Base-by-base conservation (phyloP, 2,888 invertebrate species). In the Lasiommata megera region DNA sequence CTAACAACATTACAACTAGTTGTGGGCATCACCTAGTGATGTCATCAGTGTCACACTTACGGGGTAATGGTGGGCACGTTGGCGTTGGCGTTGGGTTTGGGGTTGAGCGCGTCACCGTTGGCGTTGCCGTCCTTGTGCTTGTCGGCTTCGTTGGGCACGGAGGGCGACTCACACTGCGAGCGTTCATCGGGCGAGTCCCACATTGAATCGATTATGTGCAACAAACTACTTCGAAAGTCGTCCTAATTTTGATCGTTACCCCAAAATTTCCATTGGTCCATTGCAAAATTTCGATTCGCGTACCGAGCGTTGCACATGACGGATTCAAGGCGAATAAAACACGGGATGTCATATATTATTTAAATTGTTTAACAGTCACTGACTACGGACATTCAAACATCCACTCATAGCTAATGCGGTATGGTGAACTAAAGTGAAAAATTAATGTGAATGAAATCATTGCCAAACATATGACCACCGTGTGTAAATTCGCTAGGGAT, bases 151-250 rank as follows among this genome's bases (percentile, higher is more conserved):
- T 82, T 77, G 66, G 81, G 83, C 68, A 84, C 78, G 64, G 75
- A 71, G 64, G 77, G 82, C 62, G 79, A 84, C 80, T 90, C 89
- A 77, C 91, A 84, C 91, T 92, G 91, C 86, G 91, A 90, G 81
- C 81, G 84, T 87, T 91, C 91, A 85, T 90, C 91, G 84, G 91
- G 85, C 88, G 91, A 91, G 88, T 92, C 91, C 91, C 91, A 92
- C 91, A 92, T 80, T 92, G 91, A 92, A 92, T 92, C 91, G 86
- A 92, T 92, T 89, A 92, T 92, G 91, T 92, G 91, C 91, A 92
- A 92, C 90, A 92, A 85, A 82, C 91, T 92, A 91, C 91, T 91
- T 77, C 91, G 90, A 82, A 92, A 92, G 76, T 92, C 91, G 83
- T 90, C 90, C 90, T 90, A 89, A 73, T 62, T 57, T 75, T 79